These are phyloP conservation scores for Troides oblongomaculatus DNA, from an alignment of 2,888 invertebrate genomes.

Conservation along the genomic window DNA sequence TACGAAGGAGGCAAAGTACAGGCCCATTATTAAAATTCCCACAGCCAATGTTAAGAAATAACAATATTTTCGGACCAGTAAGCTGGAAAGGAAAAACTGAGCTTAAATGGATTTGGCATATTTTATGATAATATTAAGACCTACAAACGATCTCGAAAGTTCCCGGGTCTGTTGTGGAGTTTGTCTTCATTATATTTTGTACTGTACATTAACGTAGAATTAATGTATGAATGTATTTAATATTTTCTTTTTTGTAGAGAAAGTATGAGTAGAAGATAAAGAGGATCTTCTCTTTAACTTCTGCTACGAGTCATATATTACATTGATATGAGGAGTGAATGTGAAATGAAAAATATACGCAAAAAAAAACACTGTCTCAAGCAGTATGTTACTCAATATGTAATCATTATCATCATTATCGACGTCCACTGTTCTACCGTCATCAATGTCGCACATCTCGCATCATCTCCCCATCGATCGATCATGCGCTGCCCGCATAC, in stretches of 20 bases:
- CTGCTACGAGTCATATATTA: too few relatives aligned
- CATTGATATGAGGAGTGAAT: too few relatives aligned
- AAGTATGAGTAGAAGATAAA: not conserved
- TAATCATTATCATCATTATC: too few relatives aligned
- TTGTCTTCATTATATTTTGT: conserved; percentile 19
- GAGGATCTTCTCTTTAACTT: too few relatives aligned
- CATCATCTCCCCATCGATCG: too few relatives aligned
- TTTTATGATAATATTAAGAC: conserved; percentile 51
- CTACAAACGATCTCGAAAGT: conserved; percentile 41
- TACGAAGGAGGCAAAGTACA: conserved; percentile 36
- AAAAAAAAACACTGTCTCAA: too few relatives aligned
- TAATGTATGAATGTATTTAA: conserved; percentile 2
- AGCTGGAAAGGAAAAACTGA: conserved; percentile 61
- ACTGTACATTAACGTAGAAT: not conserved
- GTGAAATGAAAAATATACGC: too few relatives aligned
- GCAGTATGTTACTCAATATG: too few relatives aligned
- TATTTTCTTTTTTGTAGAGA: not conserved
- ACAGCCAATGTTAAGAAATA: conserved; percentile 52
- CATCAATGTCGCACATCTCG: too few relatives aligned
- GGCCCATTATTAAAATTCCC: conserved; percentile 47
- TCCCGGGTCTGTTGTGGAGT: conserved; percentile 28
- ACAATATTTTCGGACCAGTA: conserved; percentile 63
- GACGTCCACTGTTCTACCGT: too few relatives aligned
- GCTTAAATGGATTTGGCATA: conserved; percentile 66
- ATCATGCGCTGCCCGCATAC: too few relatives aligned